Evolutionary conservation across 1,140 invertebrate genomes (phyloP), one percentile per base, ranked within the genome.

Genomic region (Arctopsyche grandis): DNA sequence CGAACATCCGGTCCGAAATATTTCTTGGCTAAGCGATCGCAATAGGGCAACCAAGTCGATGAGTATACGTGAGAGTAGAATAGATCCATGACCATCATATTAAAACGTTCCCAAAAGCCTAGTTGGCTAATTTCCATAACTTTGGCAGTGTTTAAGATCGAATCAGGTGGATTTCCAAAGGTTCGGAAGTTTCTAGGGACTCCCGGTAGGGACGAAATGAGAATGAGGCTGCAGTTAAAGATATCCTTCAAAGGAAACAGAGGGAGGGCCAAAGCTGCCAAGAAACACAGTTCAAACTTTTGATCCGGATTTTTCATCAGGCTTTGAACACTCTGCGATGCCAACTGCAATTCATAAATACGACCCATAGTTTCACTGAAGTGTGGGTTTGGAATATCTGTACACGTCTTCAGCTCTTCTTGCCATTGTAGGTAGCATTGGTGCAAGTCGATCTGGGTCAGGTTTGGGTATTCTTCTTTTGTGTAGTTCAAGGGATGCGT

Each of bases 1-100:
- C 83, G 83, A 5, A 79, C 58, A 80, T 84, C 79, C 24, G 79
- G 12, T 24, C 85, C 85, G 77, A 85, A 85, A 63, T 84, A 73
- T 66, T 83, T 82, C 56, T 83, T 83, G 1, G 84, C 71, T 52
- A 84, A 29, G 48, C 56, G 52, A 75, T 84, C 82, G 22, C 82
- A 79, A 22, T 79, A n/a, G 16, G 83, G 79, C 22, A 84, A 52
- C 48, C 48, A 52, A 3, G 48, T 38, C 3, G 7, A 38, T 4
- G 7, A 38, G 29, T 38, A 38, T 7, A 38, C 1, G 1, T 38
- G 29, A 38, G 29, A 38, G 7, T 38, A 38, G 7, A 38, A 56
- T 10, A 56, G 5, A 56, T 56, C 19, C 0, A 69, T 0, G 9
- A 60, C 1, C 0, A 29, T 19, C 16, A 26, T 0, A 69, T 69